Conservation (phyloP, 2,113 vertebrate species). For the Poeciliopsis occidentalis region DNA sequence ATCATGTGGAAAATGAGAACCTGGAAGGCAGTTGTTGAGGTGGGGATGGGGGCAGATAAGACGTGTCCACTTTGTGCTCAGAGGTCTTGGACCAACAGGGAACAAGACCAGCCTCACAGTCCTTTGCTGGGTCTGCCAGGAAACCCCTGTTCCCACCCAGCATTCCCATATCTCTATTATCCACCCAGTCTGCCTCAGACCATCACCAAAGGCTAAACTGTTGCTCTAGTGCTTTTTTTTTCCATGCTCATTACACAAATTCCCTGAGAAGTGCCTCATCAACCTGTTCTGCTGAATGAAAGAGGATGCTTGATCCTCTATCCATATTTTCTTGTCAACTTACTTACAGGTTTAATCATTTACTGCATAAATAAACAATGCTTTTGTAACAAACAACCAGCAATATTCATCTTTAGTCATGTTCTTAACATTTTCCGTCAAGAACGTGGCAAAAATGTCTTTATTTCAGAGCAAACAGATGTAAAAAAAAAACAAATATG, state of each 20-base stretch:
- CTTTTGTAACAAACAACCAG: constrained; percentile 38
- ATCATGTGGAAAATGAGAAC: constrained; percentile 85
- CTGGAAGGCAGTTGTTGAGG: constrained; percentile 68
- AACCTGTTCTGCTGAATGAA: constrained; percentile 38
- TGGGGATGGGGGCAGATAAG: constrained; percentile 60
- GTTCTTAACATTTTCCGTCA: neutral
- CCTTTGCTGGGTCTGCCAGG: constrained; percentile 46
- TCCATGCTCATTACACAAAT: constrained; percentile 34
- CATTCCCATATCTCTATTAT: constrained; percentile 52
- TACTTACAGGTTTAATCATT: constrained; percentile 28
- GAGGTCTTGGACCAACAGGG: constrained; percentile 71
- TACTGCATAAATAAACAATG: constrained; percentile 32
- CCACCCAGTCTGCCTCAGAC: constrained; percentile 8
- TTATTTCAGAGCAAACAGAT: neutral
- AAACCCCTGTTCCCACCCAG: constrained; percentile 14
- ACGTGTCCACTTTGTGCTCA: constrained; percentile 69
- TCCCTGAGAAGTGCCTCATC: constrained; percentile 23
- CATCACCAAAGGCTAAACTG: constrained; percentile 22
- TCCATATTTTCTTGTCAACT: constrained; percentile 28
- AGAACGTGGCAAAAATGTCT: neutral
- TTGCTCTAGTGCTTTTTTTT: constrained; percentile 22
- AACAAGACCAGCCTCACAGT: constrained; percentile 54
- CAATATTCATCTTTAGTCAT: constrained; percentile 7
- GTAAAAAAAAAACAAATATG: neutral
- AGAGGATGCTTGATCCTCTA: constrained; percentile 38